Evolutionary conservation across 2,113 vertebrate species (phyloP), one percentile per base, ranked within the genome.

Genomic region (Gymnocephalus cernua): DNA sequence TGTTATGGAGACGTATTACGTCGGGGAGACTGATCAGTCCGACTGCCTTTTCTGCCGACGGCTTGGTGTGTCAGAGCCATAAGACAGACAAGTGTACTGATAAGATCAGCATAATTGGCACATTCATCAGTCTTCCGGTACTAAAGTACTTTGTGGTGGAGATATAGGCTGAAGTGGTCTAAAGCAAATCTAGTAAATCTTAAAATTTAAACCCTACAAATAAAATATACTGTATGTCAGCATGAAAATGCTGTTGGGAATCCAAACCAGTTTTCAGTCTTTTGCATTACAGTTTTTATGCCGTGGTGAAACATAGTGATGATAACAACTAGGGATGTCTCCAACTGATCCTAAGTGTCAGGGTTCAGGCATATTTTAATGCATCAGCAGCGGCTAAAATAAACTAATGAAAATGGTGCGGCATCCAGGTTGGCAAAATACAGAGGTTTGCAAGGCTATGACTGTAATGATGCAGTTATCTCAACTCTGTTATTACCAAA

Each of bases 71-170:
- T n/a, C n/a, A n/a, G n/a, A n/a, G n/a, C n/a, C n/a, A n/a, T n/a
- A 71, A 79, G 77, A 89, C 78, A 78, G 76, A 76, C 74, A 66
- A 68, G 65, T 63, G 77, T 79, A 66, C 84, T 87, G 84, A 93
- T 88, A 82, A 71, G 58, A 88, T 88, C 70, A 69, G 58, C 80
- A 89, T 88, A 88, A 92, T 83, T 86, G 88, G 51, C 75, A 83
- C 83, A 88, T 89, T 86, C 71, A 91, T 85, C 68, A 4, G 14
- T 77, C 79, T 73, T 79, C 21, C 61, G 23, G 87, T 91, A 77
- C 87, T 86, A 68, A 83, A 84, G 56, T 77, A 79, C 77, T 79
- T 82, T 80, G 78, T 83, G 56, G 80, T 56, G 44, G 23, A 69
- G 61, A 82, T 48, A 82, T 10, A 65, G 8, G 19, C 6, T 65